phyloP scores from a whole-genome alignment of 2,888 invertebrate species.

The Cataglyphis albicans region DNA sequence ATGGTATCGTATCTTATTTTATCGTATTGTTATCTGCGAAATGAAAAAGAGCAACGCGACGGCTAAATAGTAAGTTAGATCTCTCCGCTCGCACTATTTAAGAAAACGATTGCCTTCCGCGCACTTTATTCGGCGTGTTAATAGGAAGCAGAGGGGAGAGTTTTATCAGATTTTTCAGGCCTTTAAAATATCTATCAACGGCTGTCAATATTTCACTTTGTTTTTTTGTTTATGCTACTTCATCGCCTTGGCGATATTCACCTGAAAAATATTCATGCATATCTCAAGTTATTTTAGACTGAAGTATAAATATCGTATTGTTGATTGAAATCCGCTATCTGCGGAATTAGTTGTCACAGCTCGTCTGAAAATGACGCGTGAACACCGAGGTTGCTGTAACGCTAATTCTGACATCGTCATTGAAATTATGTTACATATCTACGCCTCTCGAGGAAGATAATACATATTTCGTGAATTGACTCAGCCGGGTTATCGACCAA shows the following conservation, averaged over 20 bases:
- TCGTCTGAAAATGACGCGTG: constrained; percentile 11
- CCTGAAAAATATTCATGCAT: background rate
- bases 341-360: background rate
- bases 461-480: constrained; percentile 28
- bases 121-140: constrained; percentile 17
- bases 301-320: constrained; percentile 21
- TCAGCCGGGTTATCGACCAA: constrained; percentile 48
- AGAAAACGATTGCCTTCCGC: constrained; percentile 22
- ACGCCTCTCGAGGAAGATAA: background rate
- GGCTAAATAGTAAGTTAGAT: constrained; percentile 11
- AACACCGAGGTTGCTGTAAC: background rate
- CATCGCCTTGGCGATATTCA: constrained; percentile 4
- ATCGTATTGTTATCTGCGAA: background rate
- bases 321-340: constrained; percentile 21
- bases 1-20: constrained; percentile 25
- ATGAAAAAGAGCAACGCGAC: constrained; percentile 2
- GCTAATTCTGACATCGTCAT: background rate
- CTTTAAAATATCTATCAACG: constrained; percentile 28
- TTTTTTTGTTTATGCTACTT: background rate
- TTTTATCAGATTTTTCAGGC: constrained; percentile 31
- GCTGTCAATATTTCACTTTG: constrained; percentile 25
- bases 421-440: background rate
- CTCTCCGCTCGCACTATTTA: constrained; percentile 24
- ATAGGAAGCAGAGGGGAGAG: background rate
- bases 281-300: constrained; percentile 11